Percentiles rank a stretch among this genome's conserved stretches.
Conservation (phyloP, 1,140 invertebrate genomes). For the Drosophila sp. region DNA sequence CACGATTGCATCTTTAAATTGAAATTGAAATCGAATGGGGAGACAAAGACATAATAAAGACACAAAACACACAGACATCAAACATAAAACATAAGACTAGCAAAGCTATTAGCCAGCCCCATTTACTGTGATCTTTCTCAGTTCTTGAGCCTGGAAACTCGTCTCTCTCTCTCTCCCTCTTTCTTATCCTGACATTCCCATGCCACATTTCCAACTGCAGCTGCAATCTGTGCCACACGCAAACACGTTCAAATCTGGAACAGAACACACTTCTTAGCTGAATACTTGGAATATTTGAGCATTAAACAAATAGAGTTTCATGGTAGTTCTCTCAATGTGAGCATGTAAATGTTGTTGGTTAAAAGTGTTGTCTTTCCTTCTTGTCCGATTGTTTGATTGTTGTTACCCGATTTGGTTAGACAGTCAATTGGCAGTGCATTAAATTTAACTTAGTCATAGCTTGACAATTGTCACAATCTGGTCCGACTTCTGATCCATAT, state of each 20-base stretch:
- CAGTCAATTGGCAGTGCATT: conserved; percentile 29
- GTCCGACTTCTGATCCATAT: conserved; percentile 41
- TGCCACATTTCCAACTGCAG: neutral
- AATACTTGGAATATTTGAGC: neutral
- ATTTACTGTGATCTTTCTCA: conserved; percentile 14
- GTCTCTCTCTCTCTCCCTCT: conserved; percentile 20
- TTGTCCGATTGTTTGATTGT: too few species aligned
- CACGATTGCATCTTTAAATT: conserved; percentile 35
- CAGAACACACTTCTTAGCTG: too few species aligned
- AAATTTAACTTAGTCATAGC: conserved; percentile 46
- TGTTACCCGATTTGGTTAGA: conserved; percentile 37
- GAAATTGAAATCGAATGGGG: conserved; percentile 35
- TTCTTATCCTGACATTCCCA: neutral
- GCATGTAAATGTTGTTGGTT: too few species aligned
- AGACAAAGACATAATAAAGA: conserved; percentile 48
- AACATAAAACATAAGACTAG: conserved; percentile 63
- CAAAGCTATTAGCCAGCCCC: conserved; percentile 66
- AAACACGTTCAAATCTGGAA: conserved; percentile 18
- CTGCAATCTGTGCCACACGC: conserved; percentile 34
- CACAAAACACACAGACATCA: conserved; percentile 24
- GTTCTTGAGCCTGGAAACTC: conserved; percentile 19
- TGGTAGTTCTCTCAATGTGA: too few species aligned
- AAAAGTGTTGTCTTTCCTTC: too few species aligned
- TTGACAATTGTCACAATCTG: conserved; percentile 51
- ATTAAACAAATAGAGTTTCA: conserved; percentile 1